Percentiles rank a stretch among this genome's conserved stretches.
Evolutionary conservation across 2,888 invertebrate species (phyloP).

Genomic region (Diarsia rubi): DNA sequence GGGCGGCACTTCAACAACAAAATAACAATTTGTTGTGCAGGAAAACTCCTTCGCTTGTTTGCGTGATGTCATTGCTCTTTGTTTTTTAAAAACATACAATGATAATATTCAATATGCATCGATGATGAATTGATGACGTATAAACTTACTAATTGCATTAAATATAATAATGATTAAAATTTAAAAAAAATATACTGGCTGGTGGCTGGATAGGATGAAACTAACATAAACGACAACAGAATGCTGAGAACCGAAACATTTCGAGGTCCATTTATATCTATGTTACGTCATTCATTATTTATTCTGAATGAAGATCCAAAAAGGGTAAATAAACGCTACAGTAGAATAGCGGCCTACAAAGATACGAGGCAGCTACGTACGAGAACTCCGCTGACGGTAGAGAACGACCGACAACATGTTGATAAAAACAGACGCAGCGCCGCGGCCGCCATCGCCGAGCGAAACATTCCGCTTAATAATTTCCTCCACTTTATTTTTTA

Average conservation of each 20-base stretch:
- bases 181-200: not conserved
- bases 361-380: constrained; percentile 38
- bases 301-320: constrained; percentile 61
- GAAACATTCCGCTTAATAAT: constrained; percentile 78
- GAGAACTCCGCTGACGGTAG: constrained; percentile 42
- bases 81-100: not conserved
- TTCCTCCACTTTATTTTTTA: constrained; percentile 81
- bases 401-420: constrained; percentile 61
- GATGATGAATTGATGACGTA: not conserved
- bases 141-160: not conserved
- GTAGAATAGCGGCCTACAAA: constrained; percentile 45
- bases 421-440: constrained; percentile 75
- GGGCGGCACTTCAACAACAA: constrained; percentile 9
- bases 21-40: not conserved
- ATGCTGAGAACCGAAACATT: constrained; percentile 15
- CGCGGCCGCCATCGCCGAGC: constrained; percentile 69
- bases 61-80: constrained; percentile 1
- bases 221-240: constrained; percentile 10
- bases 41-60: constrained; percentile 11
- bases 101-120: not conserved
- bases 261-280: constrained; percentile 14
- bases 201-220: not conserved
- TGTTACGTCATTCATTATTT: constrained; percentile 63
- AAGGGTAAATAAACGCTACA: constrained; percentile 60
- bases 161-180: not conserved